Percentiles rank a stretch among this genome's conserved stretches.
phyloP scores from a whole-genome alignment of 2,113 vertebrate genomes.

The Mirza zaza region DNA sequence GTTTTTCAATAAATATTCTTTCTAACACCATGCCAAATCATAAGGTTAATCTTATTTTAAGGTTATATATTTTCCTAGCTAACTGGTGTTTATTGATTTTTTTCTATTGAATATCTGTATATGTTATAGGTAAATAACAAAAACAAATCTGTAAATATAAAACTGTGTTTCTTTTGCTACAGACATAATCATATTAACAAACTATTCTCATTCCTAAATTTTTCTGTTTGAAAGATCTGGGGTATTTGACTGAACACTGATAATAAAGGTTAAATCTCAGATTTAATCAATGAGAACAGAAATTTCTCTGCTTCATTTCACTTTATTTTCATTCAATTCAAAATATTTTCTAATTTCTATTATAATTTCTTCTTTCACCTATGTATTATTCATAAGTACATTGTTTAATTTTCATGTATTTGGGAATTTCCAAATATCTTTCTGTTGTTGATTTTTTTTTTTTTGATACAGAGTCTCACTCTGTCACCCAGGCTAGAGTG shows the following conservation, averaged over 20 bases:
- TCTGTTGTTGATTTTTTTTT: not conserved
- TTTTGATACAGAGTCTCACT: too few species aligned
- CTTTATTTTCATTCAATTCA: not conserved
- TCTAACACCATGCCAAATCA: not conserved
- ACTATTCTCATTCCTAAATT: not conserved
- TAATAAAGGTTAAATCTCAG: too few species aligned
- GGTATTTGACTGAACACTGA: too few species aligned
- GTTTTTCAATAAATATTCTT: not conserved
- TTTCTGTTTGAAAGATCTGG: too few species aligned
- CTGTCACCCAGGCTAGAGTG: too few species aligned
- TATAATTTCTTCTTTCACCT: not conserved
- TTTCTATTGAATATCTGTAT: not conserved
- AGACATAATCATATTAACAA: not conserved
- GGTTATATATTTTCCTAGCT: not conserved
- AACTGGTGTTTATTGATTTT: not conserved
- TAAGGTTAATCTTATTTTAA: not conserved
- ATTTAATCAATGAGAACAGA: too few species aligned
- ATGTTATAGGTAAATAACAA: not conserved
- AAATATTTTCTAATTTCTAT: not conserved
- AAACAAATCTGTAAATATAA: not conserved
- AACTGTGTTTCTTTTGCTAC: not conserved
- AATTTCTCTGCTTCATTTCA: not conserved
- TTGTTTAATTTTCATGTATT: not conserved
- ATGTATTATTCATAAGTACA: not conserved
- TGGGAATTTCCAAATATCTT: not conserved